Percentiles rank a stretch among this genome's conserved stretches.
Conservation (phyloP, 2,797 vertebrate species). For the Paedocypris micromegethes region DNA sequence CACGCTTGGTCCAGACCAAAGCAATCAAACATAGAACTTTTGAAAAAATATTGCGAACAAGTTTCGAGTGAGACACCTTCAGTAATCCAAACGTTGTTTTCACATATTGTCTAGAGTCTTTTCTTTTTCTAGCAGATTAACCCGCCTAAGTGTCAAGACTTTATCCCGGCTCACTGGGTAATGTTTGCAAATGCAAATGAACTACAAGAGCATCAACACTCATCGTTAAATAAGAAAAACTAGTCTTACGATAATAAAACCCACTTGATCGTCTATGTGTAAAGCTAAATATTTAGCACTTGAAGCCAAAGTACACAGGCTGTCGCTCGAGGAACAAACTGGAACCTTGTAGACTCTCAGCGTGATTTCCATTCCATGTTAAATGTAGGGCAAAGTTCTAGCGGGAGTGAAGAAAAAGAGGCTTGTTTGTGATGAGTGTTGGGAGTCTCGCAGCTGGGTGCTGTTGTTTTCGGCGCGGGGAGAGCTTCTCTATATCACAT, state of each 20-base stretch:
- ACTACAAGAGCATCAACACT: background rate
- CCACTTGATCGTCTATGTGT: background rate
- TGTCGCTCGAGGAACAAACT: background rate
- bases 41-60: too few relatives aligned
- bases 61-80: too few relatives aligned
- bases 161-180: background rate
- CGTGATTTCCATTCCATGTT: slow-evolving; percentile 27
- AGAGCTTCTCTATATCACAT: slow-evolving; percentile 72
- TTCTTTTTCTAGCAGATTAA: background rate
- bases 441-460: slow-evolving; percentile 10
- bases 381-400: slow-evolving; percentile 34
- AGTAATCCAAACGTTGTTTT: too few relatives aligned
- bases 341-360: slow-evolving; percentile 9
- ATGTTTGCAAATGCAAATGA: background rate
- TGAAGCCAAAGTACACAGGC: slow-evolving; percentile 12
- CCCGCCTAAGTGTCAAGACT: background rate
- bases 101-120: too few relatives aligned
- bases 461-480: slow-evolving; percentile 40
- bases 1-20: too few relatives aligned
- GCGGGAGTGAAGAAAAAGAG: slow-evolving; percentile 9
- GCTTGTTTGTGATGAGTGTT: slow-evolving; percentile 11
- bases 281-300: slow-evolving; percentile 21
- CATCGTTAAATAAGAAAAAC: background rate
- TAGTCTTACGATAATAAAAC: slow-evolving; percentile 1
- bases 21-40: too few relatives aligned